Evolutionary conservation across 2,888 invertebrate genomes (phyloP).

Genomic region (Limnephilus lunatus): DNA sequence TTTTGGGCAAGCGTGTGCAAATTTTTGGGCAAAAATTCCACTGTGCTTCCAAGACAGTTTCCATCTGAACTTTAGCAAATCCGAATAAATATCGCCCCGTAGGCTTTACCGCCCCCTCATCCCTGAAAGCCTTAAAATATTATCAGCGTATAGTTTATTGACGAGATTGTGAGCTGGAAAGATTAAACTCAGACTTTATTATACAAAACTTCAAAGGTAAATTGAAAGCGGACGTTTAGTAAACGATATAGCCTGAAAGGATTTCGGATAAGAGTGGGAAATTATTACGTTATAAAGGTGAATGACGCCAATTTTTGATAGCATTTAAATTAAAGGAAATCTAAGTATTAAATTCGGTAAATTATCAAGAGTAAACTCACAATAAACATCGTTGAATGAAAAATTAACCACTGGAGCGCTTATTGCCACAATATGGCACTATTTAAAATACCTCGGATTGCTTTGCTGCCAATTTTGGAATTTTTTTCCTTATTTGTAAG

Average conservation of each 20-base stretch:
- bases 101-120: neutral
- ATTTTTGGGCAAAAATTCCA: neutral
- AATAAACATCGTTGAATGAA: too few species aligned
- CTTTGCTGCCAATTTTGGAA: too few species aligned
- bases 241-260: neutral
- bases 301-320: neutral
- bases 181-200: slow-evolving; percentile 12
- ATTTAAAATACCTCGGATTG: too few species aligned
- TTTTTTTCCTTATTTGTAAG: too few species aligned
- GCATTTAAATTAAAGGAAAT: neutral
- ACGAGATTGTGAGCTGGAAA: neutral
- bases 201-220: slow-evolving; percentile 18
- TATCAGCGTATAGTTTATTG: slow-evolving; percentile 32
- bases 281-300: neutral
- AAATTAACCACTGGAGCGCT: too few species aligned
- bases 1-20: neutral
- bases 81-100: slow-evolving; percentile 9
- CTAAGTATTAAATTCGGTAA: neutral
- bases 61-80: slow-evolving; percentile 9
- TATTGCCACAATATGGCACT: too few species aligned
- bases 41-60: neutral
- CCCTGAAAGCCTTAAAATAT: slow-evolving; percentile 11
- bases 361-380: neutral
- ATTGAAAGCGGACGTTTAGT: slow-evolving; percentile 9
- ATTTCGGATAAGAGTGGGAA: neutral